Base-by-base conservation (phyloP, 2,888 invertebrate species). In the Drosophila koepferae region DNA sequence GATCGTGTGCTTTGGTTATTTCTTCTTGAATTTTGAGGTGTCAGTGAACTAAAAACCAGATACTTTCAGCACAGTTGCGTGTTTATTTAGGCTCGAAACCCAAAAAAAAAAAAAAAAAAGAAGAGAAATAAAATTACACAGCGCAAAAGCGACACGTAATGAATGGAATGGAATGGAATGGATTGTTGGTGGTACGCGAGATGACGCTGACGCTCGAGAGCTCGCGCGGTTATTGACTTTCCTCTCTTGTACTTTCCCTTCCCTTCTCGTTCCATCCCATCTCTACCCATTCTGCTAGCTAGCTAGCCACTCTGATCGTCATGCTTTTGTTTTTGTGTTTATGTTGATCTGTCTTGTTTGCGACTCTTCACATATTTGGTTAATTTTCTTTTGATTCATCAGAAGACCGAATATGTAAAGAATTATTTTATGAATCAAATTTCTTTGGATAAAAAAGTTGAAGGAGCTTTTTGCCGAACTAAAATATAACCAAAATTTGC, bases 71-170 rank as follows among this genome's bases (percentile, higher is more conserved):
- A 38, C 40, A 70, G 74, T 77, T 86, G 83, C 82, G 86, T 86
- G 82, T 86, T 87, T 87, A 65, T 73, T 87, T 86, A 86, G 87
- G 86, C 77, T 73, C 75, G 12, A 72, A 72, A 66, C 43, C 55
- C 28, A 66, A 65, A 76, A 40, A 38, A 53, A 49, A 40, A 38
- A 53, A 49, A 34, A 51, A 53, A 66, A 40, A 34, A 16, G 3
- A 36, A 14, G 36, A 69, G 63, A 73, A 34, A 31, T 31, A 38
- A 63, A 58, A 61, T 61, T 53, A 72, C 66, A 72, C 58, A 62
- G 72, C 48, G 62, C 55, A 41, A 63, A 63, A 68, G 63, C 55
- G 62, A 67, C 67, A 72, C 54, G 46, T 36, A 59, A 20, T 59
- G 51, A 28, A 28, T 28, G 38, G 14, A 20, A 61, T 48, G 51